A percentile compares a stretch with the other conserved stretches of the same genome.
Evolutionary conservation across 2,888 invertebrate genomes (phyloP).

Genomic region (Lutraria lutraria): DNA sequence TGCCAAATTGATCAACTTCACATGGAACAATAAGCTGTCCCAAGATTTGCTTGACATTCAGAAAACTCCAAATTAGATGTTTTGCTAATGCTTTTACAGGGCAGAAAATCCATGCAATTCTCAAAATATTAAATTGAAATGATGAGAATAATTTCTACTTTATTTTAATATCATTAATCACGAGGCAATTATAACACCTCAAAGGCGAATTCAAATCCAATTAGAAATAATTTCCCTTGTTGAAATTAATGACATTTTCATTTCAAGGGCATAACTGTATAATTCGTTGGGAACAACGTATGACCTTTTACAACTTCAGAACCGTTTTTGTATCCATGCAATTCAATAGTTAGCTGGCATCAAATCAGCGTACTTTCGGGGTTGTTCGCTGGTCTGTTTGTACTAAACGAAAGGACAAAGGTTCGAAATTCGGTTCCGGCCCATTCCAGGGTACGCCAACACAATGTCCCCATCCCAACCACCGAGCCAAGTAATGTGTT

Average conservation of each 20-base stretch:
- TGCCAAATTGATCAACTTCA: too few relatives aligned
- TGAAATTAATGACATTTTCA: neutral
- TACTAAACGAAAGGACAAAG: too few relatives aligned
- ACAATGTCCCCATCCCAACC: too few relatives aligned
- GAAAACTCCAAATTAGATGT: neutral
- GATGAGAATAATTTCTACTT: neutral
- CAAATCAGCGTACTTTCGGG: too few relatives aligned
- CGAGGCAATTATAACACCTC: neutral
- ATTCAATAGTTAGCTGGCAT: too few relatives aligned
- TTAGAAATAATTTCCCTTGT: neutral
- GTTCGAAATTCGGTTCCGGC: too few relatives aligned
- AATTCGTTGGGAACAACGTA: neutral
- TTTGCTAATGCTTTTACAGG: neutral
- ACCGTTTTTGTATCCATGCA: too few relatives aligned
- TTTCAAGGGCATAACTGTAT: neutral
- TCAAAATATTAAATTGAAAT: neutral
- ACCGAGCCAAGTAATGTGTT: too few relatives aligned
- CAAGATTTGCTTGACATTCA: neutral
- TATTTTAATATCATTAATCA: neutral
- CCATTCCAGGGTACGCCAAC: too few relatives aligned
- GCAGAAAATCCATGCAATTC: neutral
- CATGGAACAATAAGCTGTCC: too few relatives aligned
- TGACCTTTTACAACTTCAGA: neutral
- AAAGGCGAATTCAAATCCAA: neutral
- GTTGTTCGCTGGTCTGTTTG: too few relatives aligned